Evolutionary conservation across 2,888 invertebrate species (phyloP).

Genomic region (Erannis defoliaria): DNA sequence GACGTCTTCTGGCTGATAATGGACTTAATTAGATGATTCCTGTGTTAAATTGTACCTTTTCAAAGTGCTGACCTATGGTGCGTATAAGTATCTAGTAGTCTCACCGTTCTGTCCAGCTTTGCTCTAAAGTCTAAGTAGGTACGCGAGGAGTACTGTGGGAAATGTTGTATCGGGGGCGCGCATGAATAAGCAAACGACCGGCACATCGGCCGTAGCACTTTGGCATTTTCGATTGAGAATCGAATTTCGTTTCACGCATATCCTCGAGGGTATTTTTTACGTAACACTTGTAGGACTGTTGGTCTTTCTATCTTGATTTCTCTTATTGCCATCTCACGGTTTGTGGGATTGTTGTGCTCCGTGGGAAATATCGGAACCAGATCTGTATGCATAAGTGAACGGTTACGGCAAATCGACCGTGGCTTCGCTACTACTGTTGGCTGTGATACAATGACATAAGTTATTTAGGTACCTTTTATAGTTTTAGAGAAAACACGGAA

Average conservation of each 20-base stretch:
- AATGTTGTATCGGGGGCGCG: constrained; percentile 58
- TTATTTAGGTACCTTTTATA: too few relatives aligned
- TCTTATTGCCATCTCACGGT: constrained; percentile 43
- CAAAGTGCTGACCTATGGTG: background rate
- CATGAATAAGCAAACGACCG: constrained; percentile 55
- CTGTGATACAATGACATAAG: background rate
- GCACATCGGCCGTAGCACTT: constrained; percentile 33
- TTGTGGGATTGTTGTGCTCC: constrained; percentile 1
- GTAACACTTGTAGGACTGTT: constrained; percentile 3
- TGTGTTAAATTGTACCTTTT: background rate
- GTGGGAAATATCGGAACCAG: constrained; percentile 23
- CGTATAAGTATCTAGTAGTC: background rate
- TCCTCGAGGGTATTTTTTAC: constrained; percentile 4
- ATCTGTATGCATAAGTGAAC: constrained; percentile 22
- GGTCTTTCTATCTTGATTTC: constrained; percentile 12
- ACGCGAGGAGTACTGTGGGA: constrained; percentile 61
- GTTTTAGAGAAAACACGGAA: too few relatives aligned
- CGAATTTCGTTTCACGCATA: constrained; percentile 15
- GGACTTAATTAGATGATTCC: too few relatives aligned
- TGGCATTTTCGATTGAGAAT: constrained; percentile 19
- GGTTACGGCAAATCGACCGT: constrained; percentile 26
- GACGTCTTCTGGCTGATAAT: too few relatives aligned
- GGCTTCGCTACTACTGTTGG: constrained; percentile 11
- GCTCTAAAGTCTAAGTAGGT: too few relatives aligned
- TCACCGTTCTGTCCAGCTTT: background rate